Evolutionary conservation across 2,113 vertebrate species (phyloP).

Genomic region (Strix aluco): DNA sequence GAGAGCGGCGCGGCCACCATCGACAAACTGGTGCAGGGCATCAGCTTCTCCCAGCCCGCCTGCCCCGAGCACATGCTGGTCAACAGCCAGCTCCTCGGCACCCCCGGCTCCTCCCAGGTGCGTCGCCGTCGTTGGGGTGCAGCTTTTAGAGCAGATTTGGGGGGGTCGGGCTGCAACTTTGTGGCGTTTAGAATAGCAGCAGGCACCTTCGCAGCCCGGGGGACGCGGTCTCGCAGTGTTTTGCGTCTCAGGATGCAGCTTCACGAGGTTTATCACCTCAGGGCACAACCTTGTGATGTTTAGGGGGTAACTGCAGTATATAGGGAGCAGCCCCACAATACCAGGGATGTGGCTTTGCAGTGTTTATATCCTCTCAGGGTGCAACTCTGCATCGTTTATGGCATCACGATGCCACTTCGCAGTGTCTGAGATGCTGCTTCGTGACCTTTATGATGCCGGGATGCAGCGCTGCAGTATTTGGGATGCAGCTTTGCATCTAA

Average conservation of each 20-base stretch:
- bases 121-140: neutral
- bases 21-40: conserved; percentile 81
- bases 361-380: neutral
- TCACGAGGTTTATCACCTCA: no score
- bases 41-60: conserved; percentile 94
- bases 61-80: conserved; percentile 95
- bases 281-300: neutral
- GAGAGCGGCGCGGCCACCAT: conserved; percentile 76
- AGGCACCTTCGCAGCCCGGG: no score
- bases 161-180: neutral
- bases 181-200: no score
- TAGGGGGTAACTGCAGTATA: accelerated
- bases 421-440: accelerated
- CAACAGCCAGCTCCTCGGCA: conserved; percentile 89
- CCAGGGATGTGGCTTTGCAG: neutral
- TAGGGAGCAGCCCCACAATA: no score
- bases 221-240: no score
- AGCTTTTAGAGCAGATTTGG: neutral
- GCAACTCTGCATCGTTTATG: neutral
- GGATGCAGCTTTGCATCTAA: accelerated
- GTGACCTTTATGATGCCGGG: accelerated
- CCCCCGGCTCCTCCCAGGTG: conserved; percentile 95
- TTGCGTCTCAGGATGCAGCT: neutral
- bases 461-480: neutral
- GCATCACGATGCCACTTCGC: accelerated